A percentile compares a stretch with the other conserved stretches of the same genome.
Conservation (phyloP, 2,797 vertebrate genomes). For the Sebastolobus alascanus region DNA sequence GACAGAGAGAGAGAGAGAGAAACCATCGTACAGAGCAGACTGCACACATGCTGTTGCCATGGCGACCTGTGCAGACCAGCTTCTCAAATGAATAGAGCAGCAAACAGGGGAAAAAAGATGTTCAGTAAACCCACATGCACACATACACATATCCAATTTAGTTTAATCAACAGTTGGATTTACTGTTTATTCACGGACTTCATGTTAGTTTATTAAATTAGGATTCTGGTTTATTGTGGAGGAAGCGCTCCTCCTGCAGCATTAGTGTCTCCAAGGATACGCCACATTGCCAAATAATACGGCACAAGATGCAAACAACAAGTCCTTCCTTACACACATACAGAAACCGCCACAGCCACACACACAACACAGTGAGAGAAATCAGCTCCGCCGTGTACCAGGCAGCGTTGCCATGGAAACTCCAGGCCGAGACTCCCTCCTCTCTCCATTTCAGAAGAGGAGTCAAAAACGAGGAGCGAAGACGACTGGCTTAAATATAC, state of each 20-base stretch:
- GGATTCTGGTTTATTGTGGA: not conserved
- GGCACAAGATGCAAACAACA: conserved; percentile 24
- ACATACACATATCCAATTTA: conserved; percentile 13
- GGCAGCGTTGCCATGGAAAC: conserved; percentile 78
- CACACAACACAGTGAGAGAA: conserved; percentile 10
- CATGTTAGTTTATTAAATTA: conserved; percentile 16
- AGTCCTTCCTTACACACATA: not conserved
- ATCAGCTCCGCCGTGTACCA: conserved; percentile 47
- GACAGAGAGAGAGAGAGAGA: not conserved
- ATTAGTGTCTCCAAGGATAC: not conserved
- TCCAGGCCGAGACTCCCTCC: conserved; percentile 44
- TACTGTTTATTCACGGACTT: not conserved
- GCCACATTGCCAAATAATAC: conserved; percentile 13
- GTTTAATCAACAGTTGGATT: conserved; percentile 40
- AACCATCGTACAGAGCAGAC: conserved; percentile 19
- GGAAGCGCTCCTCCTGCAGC: not conserved
- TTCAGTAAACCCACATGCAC: not conserved
- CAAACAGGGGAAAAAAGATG: conserved; percentile 15
- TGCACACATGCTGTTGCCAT: conserved; percentile 76
- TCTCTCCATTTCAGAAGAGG: conserved; percentile 47
- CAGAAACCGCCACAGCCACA: not conserved
- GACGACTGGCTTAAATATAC: conserved; percentile 1
- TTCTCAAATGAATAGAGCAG: conserved; percentile 45
- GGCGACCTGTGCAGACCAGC: conserved; percentile 57
- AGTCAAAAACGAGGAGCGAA: conserved; percentile 13